Conservation (phyloP, 1,140 invertebrate species). For the Antheraea pernyi region DNA sequence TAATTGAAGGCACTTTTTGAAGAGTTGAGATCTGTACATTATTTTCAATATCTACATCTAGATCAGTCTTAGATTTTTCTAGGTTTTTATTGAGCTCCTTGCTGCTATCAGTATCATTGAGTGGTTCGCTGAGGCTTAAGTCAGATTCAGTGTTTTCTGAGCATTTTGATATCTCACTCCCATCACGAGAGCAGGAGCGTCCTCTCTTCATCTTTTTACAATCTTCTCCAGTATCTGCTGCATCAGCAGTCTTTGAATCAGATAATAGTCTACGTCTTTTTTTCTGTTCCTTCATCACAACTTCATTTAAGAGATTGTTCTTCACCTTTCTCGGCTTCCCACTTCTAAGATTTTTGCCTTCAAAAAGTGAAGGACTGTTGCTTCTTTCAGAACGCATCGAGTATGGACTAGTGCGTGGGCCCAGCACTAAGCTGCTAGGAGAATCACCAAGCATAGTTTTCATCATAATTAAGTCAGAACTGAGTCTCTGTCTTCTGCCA, state of each 20-base stretch:
- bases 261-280: conserved; percentile 71
- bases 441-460: conserved; percentile 66
- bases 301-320: conserved; percentile 76
- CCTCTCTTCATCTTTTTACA: conserved; percentile 78
- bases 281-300: conserved; percentile 73
- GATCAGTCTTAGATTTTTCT: conserved; percentile 75
- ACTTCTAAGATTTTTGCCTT: conserved; percentile 81
- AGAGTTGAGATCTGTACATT: conserved; percentile 75
- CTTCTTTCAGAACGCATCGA: conserved; percentile 79
- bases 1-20: conserved; percentile 76
- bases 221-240: conserved; percentile 64
- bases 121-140: conserved; percentile 80
- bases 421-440: conserved; percentile 56
- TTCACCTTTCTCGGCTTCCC: conserved; percentile 82
- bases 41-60: conserved; percentile 75
- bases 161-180: conserved; percentile 79
- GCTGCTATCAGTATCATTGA: conserved; percentile 66
- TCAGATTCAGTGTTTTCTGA: conserved; percentile 82
- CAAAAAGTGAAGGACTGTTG: conserved; percentile 69
- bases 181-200: conserved; percentile 80
- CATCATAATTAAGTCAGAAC: conserved; percentile 72
- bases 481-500: conserved; percentile 63
- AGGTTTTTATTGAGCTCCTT: conserved; percentile 75
- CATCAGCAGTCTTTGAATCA: conserved; percentile 61
- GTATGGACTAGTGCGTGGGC: conserved; percentile 76